These are phyloP conservation scores for Drosophila melanosoma DNA, from an alignment of 2,888 invertebrate genomes.

Conservation along the genomic window DNA sequence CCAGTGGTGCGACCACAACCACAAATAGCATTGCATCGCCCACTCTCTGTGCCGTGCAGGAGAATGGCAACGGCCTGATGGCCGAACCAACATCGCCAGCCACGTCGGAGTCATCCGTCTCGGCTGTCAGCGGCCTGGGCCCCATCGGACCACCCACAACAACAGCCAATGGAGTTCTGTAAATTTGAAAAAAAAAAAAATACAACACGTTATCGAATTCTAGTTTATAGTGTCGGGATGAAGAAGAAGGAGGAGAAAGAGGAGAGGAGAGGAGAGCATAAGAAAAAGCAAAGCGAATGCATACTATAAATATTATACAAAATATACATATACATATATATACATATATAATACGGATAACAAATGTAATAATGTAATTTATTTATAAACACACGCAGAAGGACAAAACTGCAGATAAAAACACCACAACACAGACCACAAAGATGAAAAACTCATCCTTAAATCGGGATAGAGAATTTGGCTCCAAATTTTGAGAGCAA, in stretches of 20 bases:
- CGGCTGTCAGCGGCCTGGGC: conserved; percentile 80
- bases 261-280: conserved; percentile 26
- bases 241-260: conserved; percentile 25
- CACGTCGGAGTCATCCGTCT: conserved; percentile 73
- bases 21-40: conserved; percentile 71
- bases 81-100: conserved; percentile 73
- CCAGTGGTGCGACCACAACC: conserved; percentile 50
- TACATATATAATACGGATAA: conserved; percentile 26
- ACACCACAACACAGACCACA: conserved; percentile 9
- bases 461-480: conserved; percentile 9
- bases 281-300: conserved; percentile 52
- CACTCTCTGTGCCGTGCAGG: conserved; percentile 66
- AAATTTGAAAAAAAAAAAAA: conserved; percentile 53
- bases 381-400: conserved; percentile 68
- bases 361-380: conserved; percentile 77
- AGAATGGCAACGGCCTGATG: conserved; percentile 65
- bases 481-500: conserved; percentile 35
- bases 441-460: conserved; percentile 15
- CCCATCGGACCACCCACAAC: conserved; percentile 85
- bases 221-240: conserved; percentile 60
- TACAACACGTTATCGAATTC: conserved; percentile 60
- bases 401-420: conserved; percentile 40
- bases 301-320: conserved; percentile 63
- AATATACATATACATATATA: conserved; percentile 49
- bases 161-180: conserved; percentile 84